Evolutionary conservation across 2,113 vertebrate genomes (phyloP), one percentile per base, ranked within the genome.

Genomic region (Hippocampus abdominalis): DNA sequence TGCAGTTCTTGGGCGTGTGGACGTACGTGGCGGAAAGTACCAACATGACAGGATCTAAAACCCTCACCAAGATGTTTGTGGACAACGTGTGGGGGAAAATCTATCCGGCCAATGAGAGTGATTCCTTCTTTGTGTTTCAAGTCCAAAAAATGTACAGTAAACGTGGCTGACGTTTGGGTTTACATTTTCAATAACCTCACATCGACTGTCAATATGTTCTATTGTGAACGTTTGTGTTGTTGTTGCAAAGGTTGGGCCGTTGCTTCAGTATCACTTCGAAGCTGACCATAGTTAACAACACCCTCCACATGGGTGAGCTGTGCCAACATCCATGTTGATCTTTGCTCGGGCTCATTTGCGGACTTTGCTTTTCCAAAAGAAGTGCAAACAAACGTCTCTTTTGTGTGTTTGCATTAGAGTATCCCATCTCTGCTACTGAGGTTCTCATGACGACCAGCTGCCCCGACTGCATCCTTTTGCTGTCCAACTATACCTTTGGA

Each of bases 1-100:
- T 80, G 29, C 69, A 88, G 85, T 57, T 89, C 23, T n/a, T 86
- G 32, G 86, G 85, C 0, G 83, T 40, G 46, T 89, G 86, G 86
- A 80, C 10, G 1, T 1, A 5, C 15, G 2, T 77, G 8, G 80
- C 2, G n/a, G 83, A 85, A 8, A 71, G 64, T 57, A 39, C 57
- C 7, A 7, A 57, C 53, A 1, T 81, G 0, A 10, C 25, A 1
- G 40, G 42, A 57, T 18, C 54, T 51, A 44, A 5, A 12, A 0
- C 8, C 0, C 20, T 82, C 39, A 70, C 51, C 0, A 54, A 81
- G 46, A 57, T 11, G 42, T 21, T 72, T 1, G 5, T 60, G 25
- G 72, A 73, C 0, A 79, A 7, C 4, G 0, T 1, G 9, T 77
- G 81, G 82, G 1, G 2, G 2, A 51, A 72, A 27, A 0, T 75